Conservation (phyloP, 2,797 vertebrate species). For the Hozukius guyotensis region DNA sequence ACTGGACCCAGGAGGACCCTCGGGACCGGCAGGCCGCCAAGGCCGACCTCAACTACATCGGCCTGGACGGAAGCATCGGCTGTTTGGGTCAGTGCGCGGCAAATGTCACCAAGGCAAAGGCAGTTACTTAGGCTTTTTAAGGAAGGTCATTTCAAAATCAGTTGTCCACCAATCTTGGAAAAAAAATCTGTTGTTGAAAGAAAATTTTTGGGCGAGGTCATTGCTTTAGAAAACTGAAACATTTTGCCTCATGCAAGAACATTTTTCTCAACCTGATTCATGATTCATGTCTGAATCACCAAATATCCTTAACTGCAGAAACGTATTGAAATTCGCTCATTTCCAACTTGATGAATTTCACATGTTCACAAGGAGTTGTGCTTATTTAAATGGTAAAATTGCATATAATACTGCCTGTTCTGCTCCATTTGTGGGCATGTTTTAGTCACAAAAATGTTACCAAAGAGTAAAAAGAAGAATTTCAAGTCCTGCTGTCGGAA, state of each 20-base stretch:
- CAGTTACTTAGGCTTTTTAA: neutral
- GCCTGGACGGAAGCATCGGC: conserved; percentile 95
- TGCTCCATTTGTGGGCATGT: neutral
- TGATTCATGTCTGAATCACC: neutral
- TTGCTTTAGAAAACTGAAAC: neutral
- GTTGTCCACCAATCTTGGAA: neutral
- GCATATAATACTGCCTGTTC: neutral
- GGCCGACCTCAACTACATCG: conserved; percentile 96
- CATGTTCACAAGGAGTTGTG: neutral
- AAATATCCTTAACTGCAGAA: neutral
- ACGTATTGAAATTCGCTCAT: neutral
- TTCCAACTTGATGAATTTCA: neutral
- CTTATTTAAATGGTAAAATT: no score
- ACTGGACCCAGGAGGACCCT: conserved; percentile 95
- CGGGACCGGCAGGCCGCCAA: conserved; percentile 91
- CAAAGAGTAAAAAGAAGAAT: neutral
- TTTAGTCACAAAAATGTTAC: neutral
- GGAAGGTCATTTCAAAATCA: neutral
- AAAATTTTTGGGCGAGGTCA: neutral
- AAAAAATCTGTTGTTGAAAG: neutral
- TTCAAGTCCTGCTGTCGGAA: neutral
- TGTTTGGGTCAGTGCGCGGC: conserved; percentile 87
- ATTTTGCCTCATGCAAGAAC: neutral
- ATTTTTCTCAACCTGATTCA: neutral
- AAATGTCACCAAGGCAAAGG: neutral